Evolutionary conservation across 2,113 vertebrate genomes (phyloP).

Genomic region (Ailurus styani): DNA sequence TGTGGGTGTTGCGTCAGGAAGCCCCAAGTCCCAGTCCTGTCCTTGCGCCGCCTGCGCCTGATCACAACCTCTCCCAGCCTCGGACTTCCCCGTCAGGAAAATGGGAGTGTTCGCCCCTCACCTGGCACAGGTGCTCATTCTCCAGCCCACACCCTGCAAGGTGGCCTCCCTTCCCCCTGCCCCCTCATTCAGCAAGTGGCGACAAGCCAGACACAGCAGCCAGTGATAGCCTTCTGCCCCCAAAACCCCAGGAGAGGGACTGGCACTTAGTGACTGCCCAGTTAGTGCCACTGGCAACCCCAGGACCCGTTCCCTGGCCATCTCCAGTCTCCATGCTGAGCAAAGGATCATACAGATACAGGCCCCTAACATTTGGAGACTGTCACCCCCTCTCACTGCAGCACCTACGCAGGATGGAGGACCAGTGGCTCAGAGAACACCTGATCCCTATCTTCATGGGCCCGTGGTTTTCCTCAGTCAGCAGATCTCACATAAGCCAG

Average conservation of each 20-base stretch:
- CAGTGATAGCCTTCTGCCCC: background rate
- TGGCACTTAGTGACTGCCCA: background rate
- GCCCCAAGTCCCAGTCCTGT: background rate
- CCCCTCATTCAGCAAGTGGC: background rate
- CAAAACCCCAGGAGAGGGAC: background rate
- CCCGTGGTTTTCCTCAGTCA: background rate
- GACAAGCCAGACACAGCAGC: background rate
- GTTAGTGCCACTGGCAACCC: background rate
- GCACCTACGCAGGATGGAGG: background rate
- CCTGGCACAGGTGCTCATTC: background rate
- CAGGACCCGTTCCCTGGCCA: background rate
- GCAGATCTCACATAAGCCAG: background rate
- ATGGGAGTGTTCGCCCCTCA: background rate
- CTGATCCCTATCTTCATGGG: background rate
- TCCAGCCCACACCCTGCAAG: background rate
- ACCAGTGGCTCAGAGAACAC: background rate
- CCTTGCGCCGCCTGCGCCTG: too few species aligned
- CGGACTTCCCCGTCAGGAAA: background rate
- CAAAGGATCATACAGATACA: fast-evolving
- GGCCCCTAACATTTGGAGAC: too few species aligned
- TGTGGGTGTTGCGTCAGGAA: background rate
- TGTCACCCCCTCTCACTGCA: background rate
- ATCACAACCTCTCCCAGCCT: background rate
- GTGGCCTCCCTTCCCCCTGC: background rate
- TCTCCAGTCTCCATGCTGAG: background rate